These are phyloP conservation scores for Dryomyza anilis DNA, from an alignment of 2,888 invertebrate species.

Conservation along the genomic window DNA sequence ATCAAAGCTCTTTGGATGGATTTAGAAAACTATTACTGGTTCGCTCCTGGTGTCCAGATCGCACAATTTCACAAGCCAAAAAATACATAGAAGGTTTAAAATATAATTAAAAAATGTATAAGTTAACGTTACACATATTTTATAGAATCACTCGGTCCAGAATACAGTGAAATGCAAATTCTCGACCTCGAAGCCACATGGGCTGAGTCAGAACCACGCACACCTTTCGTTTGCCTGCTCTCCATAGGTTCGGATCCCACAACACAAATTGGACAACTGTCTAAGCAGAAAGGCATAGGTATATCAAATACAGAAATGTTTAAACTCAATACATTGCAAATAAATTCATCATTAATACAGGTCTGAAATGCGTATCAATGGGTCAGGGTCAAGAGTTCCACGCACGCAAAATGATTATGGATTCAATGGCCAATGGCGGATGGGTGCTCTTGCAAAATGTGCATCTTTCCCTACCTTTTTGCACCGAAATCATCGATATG, in stretches of 20 bases:
- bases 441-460: constrained; percentile 97
- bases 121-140: not conserved
- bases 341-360: constrained; percentile 58
- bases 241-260: constrained; percentile 97
- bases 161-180: constrained; percentile 90
- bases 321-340: not conserved
- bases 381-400: constrained; percentile 94
- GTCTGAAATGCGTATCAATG: constrained; percentile 88
- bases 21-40: constrained; percentile 87
- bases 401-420: constrained; percentile 80
- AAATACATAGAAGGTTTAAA: constrained; percentile 80
- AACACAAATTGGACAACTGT: constrained; percentile 85
- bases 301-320: constrained; percentile 61
- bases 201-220: constrained; percentile 85
- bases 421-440: constrained; percentile 80
- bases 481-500: constrained; percentile 89
- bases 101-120: not conserved
- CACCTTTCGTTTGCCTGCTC: constrained; percentile 89
- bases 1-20: constrained; percentile 82
- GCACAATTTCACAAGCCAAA: constrained; percentile 90
- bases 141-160: constrained; percentile 79
- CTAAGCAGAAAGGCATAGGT: constrained; percentile 86
- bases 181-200: constrained; percentile 89
- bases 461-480: constrained; percentile 93
- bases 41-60: constrained; percentile 93